These are phyloP conservation scores for Pentamera pediparva DNA, from an alignment of 53 echinoderm and acorn worm species.

Conservation along the genomic window DNA sequence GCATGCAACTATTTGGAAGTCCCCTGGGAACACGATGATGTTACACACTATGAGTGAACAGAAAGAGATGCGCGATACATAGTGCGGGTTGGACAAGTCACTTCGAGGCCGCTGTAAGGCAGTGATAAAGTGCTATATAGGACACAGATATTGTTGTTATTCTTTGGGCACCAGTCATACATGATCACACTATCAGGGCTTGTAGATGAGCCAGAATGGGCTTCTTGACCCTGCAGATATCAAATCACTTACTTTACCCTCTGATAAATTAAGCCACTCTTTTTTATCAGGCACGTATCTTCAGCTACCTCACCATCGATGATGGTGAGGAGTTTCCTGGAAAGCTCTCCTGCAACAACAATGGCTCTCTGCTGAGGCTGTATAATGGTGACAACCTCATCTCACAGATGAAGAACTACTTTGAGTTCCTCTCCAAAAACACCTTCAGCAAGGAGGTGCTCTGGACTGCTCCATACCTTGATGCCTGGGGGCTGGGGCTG, in stretches of 20 bases:
- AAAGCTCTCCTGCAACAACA: conserved; percentile 75
- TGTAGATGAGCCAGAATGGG: too few species aligned
- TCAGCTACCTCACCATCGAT: conserved; percentile 89
- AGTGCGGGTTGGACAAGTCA: too few species aligned
- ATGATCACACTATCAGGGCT: too few species aligned
- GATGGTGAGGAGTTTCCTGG: conserved; percentile 91
- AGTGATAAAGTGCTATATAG: too few species aligned
- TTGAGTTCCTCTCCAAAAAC: conserved; percentile 48
- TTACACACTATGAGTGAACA: too few species aligned
- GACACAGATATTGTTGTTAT: too few species aligned
- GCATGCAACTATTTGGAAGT: too few species aligned
- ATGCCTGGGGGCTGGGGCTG: conserved; percentile 90
- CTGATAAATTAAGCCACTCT: not conserved
- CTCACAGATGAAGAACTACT: conserved; percentile 89
- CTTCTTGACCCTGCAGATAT: too few species aligned
- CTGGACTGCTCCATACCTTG: conserved; percentile 99
- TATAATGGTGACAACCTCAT: conserved; percentile 81
- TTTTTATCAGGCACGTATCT: conserved; percentile 70
- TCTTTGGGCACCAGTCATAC: too few species aligned
- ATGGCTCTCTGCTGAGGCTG: conserved; percentile 71
- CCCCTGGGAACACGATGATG: too few species aligned
- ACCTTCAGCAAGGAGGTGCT: conserved; percentile 53
- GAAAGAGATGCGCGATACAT: too few species aligned
- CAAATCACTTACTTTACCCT: not conserved
- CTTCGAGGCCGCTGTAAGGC: too few species aligned